Conservation (phyloP, 2,888 invertebrate genomes). For the Ernsta delagoae region DNA sequence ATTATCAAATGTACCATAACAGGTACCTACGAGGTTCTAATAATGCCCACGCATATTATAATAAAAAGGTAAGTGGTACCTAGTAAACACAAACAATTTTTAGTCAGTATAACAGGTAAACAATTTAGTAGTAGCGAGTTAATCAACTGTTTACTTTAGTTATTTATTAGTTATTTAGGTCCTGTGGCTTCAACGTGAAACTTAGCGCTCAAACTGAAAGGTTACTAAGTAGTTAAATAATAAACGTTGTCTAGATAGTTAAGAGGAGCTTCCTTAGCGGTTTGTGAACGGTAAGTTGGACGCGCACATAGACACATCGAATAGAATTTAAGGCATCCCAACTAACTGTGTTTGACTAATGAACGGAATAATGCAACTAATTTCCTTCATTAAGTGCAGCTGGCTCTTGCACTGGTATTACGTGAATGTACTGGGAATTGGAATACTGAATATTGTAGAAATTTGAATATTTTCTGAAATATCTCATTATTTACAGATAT, state of each 20-base stretch:
- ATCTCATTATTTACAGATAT: too few relatives aligned
- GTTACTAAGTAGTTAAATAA: slow-evolving; percentile 24
- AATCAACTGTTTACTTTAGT: too few relatives aligned
- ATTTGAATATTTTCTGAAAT: slow-evolving; percentile 3
- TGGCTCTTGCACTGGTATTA: slow-evolving; percentile 31
- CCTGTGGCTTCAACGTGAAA: background rate
- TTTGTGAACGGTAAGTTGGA: slow-evolving; percentile 9
- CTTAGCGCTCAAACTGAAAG: background rate
- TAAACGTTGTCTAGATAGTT: slow-evolving; percentile 32
- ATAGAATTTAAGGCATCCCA: slow-evolving; percentile 39
- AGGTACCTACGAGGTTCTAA: too few relatives aligned
- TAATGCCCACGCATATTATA: too few relatives aligned
- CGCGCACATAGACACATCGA: slow-evolving; percentile 35
- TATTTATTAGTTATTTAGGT: too few relatives aligned
- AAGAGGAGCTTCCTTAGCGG: slow-evolving; percentile 7
- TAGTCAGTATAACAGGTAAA: too few relatives aligned
- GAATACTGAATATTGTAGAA: background rate
- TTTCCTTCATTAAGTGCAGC: slow-evolving; percentile 41
- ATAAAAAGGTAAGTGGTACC: too few relatives aligned
- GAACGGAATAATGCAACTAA: slow-evolving; percentile 44
- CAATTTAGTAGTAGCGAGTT: too few relatives aligned
- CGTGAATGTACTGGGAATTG: background rate
- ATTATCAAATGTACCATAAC: too few relatives aligned
- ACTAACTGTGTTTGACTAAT: slow-evolving; percentile 42
- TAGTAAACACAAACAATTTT: too few relatives aligned